phyloP scores from a whole-genome alignment of 1,140 invertebrate genomes.

The Drosophila ironensis region DNA sequence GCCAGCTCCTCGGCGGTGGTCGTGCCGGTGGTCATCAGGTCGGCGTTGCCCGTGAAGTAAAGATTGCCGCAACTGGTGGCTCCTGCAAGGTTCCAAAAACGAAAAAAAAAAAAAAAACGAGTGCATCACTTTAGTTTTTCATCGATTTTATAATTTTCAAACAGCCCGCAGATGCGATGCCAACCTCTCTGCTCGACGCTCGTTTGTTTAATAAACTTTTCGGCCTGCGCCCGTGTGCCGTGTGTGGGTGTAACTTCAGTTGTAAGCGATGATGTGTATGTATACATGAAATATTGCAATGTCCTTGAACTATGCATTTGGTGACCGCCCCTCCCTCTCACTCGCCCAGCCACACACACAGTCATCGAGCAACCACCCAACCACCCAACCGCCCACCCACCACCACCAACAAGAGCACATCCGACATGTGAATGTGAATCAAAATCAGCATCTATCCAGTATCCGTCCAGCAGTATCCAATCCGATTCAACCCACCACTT shows the following conservation, averaged over 20 bases:
- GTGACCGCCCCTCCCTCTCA: conserved; percentile 26
- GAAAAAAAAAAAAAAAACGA: too few relatives aligned
- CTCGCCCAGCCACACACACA: conserved; percentile 15
- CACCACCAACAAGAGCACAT: conserved; percentile 8
- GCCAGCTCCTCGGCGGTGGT: conserved; percentile 74
- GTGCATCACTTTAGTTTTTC: too few relatives aligned
- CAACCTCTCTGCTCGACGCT: conserved; percentile 43
- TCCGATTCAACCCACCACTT: conserved; percentile 31
- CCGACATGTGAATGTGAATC: neutral
- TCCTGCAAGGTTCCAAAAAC: too few relatives aligned
- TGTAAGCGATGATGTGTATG: conserved; percentile 47
- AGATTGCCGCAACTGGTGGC: conserved; percentile 77
- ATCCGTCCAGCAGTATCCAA: neutral
- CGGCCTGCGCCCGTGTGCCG: conserved; percentile 16
- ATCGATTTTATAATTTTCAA: too few relatives aligned
- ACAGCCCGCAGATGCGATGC: neutral
- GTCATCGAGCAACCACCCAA: conserved; percentile 3
- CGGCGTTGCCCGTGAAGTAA: conserved; percentile 77
- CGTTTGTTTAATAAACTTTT: conserved; percentile 63
- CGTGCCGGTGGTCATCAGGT: conserved; percentile 73
- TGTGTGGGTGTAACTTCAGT: conserved; percentile 20
- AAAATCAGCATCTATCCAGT: neutral
- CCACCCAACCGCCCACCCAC: conserved; percentile 4
- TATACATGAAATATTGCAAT: conserved; percentile 73
- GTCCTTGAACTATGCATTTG: conserved; percentile 79